Conservation (phyloP, 1,140 invertebrate species). For the Saccostrea cuccullata region DNA sequence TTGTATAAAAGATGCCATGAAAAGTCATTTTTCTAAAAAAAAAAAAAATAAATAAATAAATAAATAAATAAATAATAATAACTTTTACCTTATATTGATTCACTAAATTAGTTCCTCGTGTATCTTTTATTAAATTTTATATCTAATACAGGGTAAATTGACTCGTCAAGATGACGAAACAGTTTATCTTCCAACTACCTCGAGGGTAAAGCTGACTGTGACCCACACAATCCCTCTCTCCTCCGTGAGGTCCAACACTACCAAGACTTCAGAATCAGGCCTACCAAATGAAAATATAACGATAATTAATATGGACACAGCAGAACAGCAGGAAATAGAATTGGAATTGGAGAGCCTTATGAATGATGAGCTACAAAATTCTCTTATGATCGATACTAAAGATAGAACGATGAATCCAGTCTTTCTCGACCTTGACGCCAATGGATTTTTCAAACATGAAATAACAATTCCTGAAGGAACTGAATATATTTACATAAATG, state of each 20-base stretch:
- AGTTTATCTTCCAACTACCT: slow-evolving; percentile 43
- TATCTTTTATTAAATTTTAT: neutral
- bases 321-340: neutral
- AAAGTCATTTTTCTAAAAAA: no score
- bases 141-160: slow-evolving; percentile 57
- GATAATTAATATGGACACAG: neutral
- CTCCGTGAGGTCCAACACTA: slow-evolving; percentile 26
- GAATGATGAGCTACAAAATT: neutral
- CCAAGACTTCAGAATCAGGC: neutral
- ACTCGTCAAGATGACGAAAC: slow-evolving; percentile 59
- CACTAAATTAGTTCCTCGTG: no score
- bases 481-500: slow-evolving; percentile 46
- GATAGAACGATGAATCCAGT: slow-evolving; percentile 4
- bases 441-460: slow-evolving; percentile 61
- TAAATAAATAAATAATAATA: no score
- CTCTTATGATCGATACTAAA: neutral
- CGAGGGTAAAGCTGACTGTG: slow-evolving; percentile 53
- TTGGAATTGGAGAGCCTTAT: neutral
- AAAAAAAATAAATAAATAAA: no score
- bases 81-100: no score
- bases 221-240: slow-evolving; percentile 47
- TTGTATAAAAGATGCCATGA: neutral
- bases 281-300: no score
- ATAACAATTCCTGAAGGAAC: slow-evolving; percentile 53
- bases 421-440: slow-evolving; percentile 52